Percentiles rank a stretch among this genome's conserved stretches.
phyloP scores from a whole-genome alignment of 2,113 vertebrate species.

The Illadopsis cleaveri region DNA sequence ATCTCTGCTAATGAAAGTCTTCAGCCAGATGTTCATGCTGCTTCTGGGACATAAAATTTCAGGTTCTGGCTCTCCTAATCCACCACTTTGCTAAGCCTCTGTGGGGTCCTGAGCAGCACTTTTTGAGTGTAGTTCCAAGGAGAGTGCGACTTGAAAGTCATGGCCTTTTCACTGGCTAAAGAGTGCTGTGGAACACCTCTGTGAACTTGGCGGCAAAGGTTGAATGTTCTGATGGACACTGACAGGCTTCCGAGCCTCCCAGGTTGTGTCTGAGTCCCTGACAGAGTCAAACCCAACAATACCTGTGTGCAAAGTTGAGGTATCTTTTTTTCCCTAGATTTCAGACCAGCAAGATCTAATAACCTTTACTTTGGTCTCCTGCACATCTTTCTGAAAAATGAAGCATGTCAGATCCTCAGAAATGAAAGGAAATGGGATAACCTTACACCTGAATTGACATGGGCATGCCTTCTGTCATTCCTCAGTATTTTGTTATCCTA shows the following conservation, averaged over 20 bases:
- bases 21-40: neutral
- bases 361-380: neutral
- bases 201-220: neutral
- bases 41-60: neutral
- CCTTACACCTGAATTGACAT: neutral
- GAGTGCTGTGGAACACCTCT: neutral
- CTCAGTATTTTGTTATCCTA: neutral
- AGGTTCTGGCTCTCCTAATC: neutral
- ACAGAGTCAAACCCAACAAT: neutral
- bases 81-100: neutral
- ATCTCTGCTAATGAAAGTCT: neutral
- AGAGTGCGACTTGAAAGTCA: rapidly evolving
- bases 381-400: neutral
- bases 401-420: neutral
- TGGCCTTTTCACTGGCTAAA: neutral
- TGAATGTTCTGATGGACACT: neutral
- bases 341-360: neutral
- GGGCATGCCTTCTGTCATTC: neutral
- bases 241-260: neutral
- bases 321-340: neutral
- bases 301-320: neutral
- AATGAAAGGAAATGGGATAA: neutral
- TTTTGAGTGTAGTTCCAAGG: neutral
- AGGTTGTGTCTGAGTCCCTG: neutral
- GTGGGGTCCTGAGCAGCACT: neutral